Evolutionary conservation across 1,140 invertebrate species (phyloP), one percentile per base, ranked within the genome.

Genomic region (Elymnias hypermnestra): DNA sequence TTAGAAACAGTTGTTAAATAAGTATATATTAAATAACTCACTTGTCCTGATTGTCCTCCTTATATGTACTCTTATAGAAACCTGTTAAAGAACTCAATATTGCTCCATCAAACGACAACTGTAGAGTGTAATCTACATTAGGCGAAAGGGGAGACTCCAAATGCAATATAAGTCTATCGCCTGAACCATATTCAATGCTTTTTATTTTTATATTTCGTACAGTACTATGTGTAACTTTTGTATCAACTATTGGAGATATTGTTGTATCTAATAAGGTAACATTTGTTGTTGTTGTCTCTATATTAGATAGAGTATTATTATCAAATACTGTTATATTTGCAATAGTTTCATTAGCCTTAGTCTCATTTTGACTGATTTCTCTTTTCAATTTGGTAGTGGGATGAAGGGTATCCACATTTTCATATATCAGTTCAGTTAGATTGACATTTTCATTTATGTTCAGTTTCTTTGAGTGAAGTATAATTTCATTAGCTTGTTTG

Each of bases 51-150:
- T 70, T 41, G 36, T 58, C 65, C 35, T 89, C 82, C 14, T 70
- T 79, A 61, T 96, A 97, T 5, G 83, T 90, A 64, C 93, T 95
- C 49, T 90, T 90, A 67, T 97, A 97, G 75, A 97, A 96, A 7
- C 95, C 95, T 29, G 89, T 88, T 68, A 92, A 85, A 2, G 90
- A 88, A 43, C 90, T 86, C 14, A 87, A 84, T 43, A 92, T 87
- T 1, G 61, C 47, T 41, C 91, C 90, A 1, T 57, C 70, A 54
- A 90, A 92, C 0, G 62, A 54, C 19, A 92, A 71, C 12, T 87
- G 63, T 3, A 91, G 71, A 1, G 66, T 83, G 13, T 91, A 86
- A 22, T 73, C 55, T 0, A 64, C 54, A 22, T 77, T 65, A 0
- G 58, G 53, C 7, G 44, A 46, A 2, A 91, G 53, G 0, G 57